Evolutionary conservation across 2,888 invertebrate genomes (phyloP).

Genomic region (Bellardia bayeri): DNA sequence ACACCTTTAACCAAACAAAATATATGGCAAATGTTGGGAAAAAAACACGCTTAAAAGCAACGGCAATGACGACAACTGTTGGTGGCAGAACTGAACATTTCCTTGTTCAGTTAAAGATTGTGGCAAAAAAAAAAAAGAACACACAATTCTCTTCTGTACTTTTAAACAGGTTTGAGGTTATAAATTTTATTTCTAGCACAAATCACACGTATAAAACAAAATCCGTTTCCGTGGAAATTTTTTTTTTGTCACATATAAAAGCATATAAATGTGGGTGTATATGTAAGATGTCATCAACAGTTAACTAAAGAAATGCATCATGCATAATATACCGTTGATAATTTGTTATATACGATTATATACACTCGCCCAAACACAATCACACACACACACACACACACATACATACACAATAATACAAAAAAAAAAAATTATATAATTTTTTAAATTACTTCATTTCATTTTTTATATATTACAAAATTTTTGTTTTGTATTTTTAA

Average conservation of each 20-base stretch:
- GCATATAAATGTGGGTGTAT: not conserved
- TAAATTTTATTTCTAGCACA: slow-evolving; percentile 72
- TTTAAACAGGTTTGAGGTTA: slow-evolving; percentile 68
- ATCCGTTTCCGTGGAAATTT: slow-evolving; percentile 67
- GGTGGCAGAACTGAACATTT: slow-evolving; percentile 56
- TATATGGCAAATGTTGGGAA: slow-evolving; percentile 22
- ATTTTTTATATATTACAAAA: slow-evolving; percentile 20
- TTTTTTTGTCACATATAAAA: not conserved
- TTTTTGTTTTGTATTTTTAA: slow-evolving; percentile 50
- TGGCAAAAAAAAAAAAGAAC: slow-evolving; percentile 14
- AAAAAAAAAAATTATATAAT: slow-evolving; percentile 47
- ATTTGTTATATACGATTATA: slow-evolving; percentile 66
- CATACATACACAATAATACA: slow-evolving; percentile 23
- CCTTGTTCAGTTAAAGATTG: slow-evolving; percentile 38
- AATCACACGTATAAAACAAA: slow-evolving; percentile 73
- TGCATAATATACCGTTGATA: slow-evolving; percentile 74
- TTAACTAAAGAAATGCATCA: slow-evolving; percentile 74
- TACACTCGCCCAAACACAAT: not conserved
- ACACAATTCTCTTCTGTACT: not conserved
- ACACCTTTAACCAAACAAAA: slow-evolving; percentile 63
- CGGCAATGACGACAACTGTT: slow-evolving; percentile 56
- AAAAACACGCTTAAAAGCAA: slow-evolving; percentile 2
- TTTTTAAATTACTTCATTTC: slow-evolving; percentile 72
- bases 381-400: not conserved
- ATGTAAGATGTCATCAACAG: slow-evolving; percentile 72